Conservation (phyloP, 1,140 invertebrate species). For the Diorhabda carinulata region DNA sequence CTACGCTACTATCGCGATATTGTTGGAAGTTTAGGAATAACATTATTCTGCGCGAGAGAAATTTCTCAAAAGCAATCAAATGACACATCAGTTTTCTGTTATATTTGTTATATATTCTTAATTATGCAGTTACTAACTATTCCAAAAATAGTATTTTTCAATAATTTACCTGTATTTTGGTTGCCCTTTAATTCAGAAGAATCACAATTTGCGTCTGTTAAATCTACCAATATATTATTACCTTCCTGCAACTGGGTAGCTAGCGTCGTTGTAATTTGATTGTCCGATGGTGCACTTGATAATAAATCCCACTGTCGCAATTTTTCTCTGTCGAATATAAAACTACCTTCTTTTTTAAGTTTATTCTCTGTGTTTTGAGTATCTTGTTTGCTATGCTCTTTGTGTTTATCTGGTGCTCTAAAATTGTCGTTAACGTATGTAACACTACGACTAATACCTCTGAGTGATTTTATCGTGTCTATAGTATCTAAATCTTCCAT, state of each 20-base stretch:
- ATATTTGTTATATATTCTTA: too few relatives aligned
- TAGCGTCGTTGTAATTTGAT: constrained; percentile 37
- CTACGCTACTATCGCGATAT: too few relatives aligned
- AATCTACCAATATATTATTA: constrained; percentile 49
- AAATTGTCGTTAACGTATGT: constrained; percentile 73
- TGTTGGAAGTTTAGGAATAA: too few relatives aligned
- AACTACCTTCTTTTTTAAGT: constrained; percentile 43
- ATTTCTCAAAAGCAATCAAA: too few relatives aligned
- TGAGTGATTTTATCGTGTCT: constrained; percentile 37
- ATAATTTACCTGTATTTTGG: constrained; percentile 44
- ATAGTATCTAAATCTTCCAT: constrained; percentile 71
- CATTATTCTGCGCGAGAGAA: too few relatives aligned
- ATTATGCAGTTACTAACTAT: too few relatives aligned
- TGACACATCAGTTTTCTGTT: too few relatives aligned
- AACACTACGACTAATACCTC: constrained; percentile 58
- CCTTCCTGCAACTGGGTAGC: constrained; percentile 52
- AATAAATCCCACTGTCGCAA: constrained; percentile 81
- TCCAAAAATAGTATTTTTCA: too few relatives aligned
- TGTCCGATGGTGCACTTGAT: constrained; percentile 62
- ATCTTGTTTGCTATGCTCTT: constrained; percentile 36
- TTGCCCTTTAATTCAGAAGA: constrained; percentile 42
- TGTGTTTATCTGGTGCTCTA: constrained; percentile 50
- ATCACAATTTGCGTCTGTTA: constrained; percentile 47
- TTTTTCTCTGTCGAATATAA: constrained; percentile 79
- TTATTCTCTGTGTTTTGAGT: constrained; percentile 33